Percentiles rank a stretch among this genome's conserved stretches.
phyloP scores from a whole-genome alignment of 2,888 invertebrate genomes.

The Crossocerus cetratus region DNA sequence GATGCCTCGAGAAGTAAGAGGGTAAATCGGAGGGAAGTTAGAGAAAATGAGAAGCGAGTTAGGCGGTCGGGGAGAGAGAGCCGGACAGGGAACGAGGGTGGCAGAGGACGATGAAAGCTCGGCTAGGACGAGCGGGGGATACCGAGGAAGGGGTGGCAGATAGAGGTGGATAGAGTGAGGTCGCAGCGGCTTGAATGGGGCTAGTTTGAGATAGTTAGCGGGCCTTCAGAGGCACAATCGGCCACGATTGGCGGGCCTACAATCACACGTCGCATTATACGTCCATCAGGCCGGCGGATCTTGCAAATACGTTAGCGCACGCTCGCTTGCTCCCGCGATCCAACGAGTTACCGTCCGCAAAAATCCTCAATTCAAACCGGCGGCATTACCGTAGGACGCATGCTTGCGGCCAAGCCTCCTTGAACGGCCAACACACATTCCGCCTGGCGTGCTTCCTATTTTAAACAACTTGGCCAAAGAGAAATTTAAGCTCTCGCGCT shows the following conservation, averaged over 20 bases:
- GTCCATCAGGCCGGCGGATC: constrained; percentile 71
- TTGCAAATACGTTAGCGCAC: constrained; percentile 67
- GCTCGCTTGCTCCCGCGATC: constrained; percentile 48
- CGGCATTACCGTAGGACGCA: constrained; percentile 32
- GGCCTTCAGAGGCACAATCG: constrained; percentile 76
- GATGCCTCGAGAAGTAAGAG: constrained; percentile 12
- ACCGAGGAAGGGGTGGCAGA: constrained; percentile 46
- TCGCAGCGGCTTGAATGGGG: constrained; percentile 74
- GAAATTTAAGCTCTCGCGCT: not conserved
- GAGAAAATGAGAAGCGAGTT: constrained; percentile 30
- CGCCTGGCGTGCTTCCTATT: not conserved
- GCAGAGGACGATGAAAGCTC: constrained; percentile 36
- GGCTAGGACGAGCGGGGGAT: constrained; percentile 53
- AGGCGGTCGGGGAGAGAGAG: not conserved
- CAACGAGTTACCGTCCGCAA: constrained; percentile 62
- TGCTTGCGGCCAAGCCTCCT: constrained; percentile 38
- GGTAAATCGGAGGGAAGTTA: constrained; percentile 32
- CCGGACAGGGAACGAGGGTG: constrained; percentile 5
- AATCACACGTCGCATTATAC: constrained; percentile 75
- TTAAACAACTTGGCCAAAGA: constrained; percentile 1
- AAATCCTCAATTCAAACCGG: constrained; percentile 59
- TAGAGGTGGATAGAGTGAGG: constrained; percentile 63
- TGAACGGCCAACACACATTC: constrained; percentile 13
- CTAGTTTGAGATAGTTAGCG: constrained; percentile 77
- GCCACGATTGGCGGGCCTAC: constrained; percentile 75